Evolutionary conservation across 1,140 invertebrate genomes (phyloP), one percentile per base, ranked within the genome.

Genomic region (Plectus sambesii): DNA sequence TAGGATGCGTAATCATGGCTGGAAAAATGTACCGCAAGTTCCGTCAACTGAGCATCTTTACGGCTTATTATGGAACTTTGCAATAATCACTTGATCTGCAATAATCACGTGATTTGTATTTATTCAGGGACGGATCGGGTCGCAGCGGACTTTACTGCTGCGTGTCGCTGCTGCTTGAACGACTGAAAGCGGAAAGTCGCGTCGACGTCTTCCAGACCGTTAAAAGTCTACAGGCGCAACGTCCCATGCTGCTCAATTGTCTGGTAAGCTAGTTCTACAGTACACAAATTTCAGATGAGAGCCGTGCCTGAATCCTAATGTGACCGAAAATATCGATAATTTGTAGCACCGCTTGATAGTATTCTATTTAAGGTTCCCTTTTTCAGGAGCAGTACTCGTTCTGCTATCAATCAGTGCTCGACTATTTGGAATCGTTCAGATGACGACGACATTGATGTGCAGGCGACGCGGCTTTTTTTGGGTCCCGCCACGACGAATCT

Each of bases 141-240:
- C 66, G 70, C 50, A 70, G 67, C 48, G 74, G 73, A 2, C 36
- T 75, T 17, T 73, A 72, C 52, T 69, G 66, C 50, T 69, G 68
- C 3, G 56, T 71, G 12, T 68, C 66, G 50, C 53, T 71, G 20
- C 51, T 74, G 9, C 55, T 74, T 38, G 73, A 75, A 53, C 56
- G 72, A 36, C 62, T 73, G 44, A 68, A 70, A 44, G 58, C 70
- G 19, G 74, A 75, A 35, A 62, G 71, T 26, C 69, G 73, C 53
- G 67, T 75, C 5, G 72, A 75, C 47, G 70, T 75, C 5, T 75
- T 73, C 61, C 72, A 73, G 49, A 72, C 72, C 23, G 68, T 74
- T 2, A 73, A 72, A 63, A 39, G 49, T 24, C 48, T 66, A n/a
- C 64, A 63, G 48, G 36, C 40, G 9, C 58, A 62, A 42, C 27